Evolutionary conservation across 2,888 invertebrate species (phyloP).

Genomic region (Eupithecia tripunctaria): DNA sequence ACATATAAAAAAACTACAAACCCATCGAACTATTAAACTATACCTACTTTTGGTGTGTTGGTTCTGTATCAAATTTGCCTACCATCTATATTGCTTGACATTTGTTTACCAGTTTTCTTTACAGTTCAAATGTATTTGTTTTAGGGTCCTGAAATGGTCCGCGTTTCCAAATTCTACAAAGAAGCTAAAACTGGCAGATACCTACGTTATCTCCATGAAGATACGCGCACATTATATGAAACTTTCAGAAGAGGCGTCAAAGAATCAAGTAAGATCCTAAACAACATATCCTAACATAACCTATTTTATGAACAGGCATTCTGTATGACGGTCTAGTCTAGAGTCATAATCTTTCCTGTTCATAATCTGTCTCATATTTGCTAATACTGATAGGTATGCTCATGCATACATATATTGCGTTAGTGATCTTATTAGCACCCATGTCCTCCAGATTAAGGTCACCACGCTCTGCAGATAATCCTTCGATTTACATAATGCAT

Average conservation of each 20-base stretch:
- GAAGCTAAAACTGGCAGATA: constrained; percentile 95
- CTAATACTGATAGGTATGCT: not conserved
- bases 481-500: constrained; percentile 20
- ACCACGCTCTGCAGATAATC: constrained; percentile 5
- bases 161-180: constrained; percentile 95
- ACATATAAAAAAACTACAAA: not conserved
- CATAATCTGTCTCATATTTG: not conserved
- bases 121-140: constrained; percentile 59
- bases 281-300: too few relatives aligned
- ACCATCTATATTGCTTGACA: not conserved
- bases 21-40: not conserved
- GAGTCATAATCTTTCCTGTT: not conserved
- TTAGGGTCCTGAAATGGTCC: constrained; percentile 94
- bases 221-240: constrained; percentile 94
- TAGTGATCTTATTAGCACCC: not conserved
- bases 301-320: not conserved
- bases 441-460: constrained; percentile 15
- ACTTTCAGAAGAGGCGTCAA: constrained; percentile 96
- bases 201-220: constrained; percentile 92
- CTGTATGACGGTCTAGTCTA: not conserved
- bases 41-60: not conserved
- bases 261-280: constrained; percentile 87
- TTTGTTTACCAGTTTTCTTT: not conserved
- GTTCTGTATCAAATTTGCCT: not conserved
- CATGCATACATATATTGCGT: not conserved